A percentile compares a stretch with the other conserved stretches of the same genome.
Conservation (phyloP, 2,888 invertebrate species). For the Folsomia candida region DNA sequence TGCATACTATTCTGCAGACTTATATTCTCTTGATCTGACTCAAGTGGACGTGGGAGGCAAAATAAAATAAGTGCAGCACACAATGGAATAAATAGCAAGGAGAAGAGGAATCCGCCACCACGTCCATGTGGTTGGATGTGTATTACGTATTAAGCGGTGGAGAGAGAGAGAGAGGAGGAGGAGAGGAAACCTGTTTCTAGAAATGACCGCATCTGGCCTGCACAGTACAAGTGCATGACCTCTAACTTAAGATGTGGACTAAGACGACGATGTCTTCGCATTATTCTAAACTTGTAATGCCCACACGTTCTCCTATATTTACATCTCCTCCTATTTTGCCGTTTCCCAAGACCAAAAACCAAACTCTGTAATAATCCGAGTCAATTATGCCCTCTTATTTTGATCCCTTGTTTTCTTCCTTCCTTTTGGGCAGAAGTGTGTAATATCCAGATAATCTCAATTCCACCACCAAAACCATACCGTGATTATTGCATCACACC, state of each 20-base stretch:
- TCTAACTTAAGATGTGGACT: slow-evolving; percentile 46
- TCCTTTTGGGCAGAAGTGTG: no score
- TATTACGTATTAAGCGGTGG: background rate
- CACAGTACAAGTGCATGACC: slow-evolving; percentile 52
- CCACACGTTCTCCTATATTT: slow-evolving; percentile 11
- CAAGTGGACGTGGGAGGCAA: background rate
- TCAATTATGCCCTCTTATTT: background rate
- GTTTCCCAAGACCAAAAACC: background rate
- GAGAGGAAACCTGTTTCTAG: slow-evolving; percentile 50
- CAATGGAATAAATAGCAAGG: slow-evolving; percentile 7
- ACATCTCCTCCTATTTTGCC: slow-evolving; percentile 10
- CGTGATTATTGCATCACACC: no score
- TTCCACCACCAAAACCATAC: no score
- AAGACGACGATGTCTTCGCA: background rate
- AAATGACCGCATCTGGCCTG: slow-evolving; percentile 52
- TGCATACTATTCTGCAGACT: background rate
- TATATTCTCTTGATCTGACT: background rate
- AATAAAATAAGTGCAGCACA: background rate
- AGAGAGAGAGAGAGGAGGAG: no score
- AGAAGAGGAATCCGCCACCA: background rate
- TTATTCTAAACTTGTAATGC: background rate
- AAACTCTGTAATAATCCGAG: background rate
- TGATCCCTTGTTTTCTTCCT: no score
- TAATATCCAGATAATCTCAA: no score
- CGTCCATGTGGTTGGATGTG: background rate